A percentile compares a stretch with the other conserved stretches of the same genome.
Conservation (phyloP, 2,888 invertebrate species). For the Drosophila niveifrons region DNA sequence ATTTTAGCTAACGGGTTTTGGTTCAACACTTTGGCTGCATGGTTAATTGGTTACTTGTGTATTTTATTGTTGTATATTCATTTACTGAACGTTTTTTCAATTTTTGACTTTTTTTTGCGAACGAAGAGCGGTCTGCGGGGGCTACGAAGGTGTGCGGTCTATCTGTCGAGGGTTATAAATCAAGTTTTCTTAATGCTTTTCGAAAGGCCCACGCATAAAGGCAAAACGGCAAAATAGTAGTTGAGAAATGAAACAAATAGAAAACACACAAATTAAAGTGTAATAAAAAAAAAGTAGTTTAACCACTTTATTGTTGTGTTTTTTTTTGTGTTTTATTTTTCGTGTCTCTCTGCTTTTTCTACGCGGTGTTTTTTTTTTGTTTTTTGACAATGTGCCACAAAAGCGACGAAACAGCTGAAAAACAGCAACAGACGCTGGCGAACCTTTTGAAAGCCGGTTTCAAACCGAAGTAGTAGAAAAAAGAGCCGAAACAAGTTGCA, state of each 20-base stretch:
- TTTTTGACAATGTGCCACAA: conserved; percentile 50
- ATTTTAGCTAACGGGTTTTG: conserved; percentile 42
- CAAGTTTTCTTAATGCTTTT: conserved; percentile 71
- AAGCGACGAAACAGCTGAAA: conserved; percentile 69
- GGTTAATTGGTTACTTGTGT: conserved; percentile 29
- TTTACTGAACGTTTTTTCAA: conserved; percentile 47
- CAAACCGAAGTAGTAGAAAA: conserved; percentile 39
- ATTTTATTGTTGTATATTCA: conserved; percentile 54
- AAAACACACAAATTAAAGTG: conserved; percentile 73
- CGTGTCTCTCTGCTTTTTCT: conserved; percentile 22
- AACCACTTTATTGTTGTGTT: conserved; percentile 59
- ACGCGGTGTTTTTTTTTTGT: conserved; percentile 7
- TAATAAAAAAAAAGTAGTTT: conserved; percentile 72
- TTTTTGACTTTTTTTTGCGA: conserved; percentile 12
- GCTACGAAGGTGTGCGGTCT: conserved; percentile 5
- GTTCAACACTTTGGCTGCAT: conserved; percentile 63
- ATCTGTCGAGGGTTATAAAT: conserved; percentile 62
- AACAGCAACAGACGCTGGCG: conserved; percentile 62
- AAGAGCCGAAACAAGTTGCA: conserved; percentile 56
- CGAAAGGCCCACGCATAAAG: conserved; percentile 70
- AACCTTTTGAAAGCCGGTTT: conserved; percentile 77
- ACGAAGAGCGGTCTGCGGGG: conserved; percentile 12
- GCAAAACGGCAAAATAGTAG: conserved; percentile 60
- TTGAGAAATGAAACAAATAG: conserved; percentile 69
- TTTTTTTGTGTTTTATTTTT: conserved; percentile 22